phyloP scores from a whole-genome alignment of 92 coral and sea anemone species.

The Metridium senile region DNA sequence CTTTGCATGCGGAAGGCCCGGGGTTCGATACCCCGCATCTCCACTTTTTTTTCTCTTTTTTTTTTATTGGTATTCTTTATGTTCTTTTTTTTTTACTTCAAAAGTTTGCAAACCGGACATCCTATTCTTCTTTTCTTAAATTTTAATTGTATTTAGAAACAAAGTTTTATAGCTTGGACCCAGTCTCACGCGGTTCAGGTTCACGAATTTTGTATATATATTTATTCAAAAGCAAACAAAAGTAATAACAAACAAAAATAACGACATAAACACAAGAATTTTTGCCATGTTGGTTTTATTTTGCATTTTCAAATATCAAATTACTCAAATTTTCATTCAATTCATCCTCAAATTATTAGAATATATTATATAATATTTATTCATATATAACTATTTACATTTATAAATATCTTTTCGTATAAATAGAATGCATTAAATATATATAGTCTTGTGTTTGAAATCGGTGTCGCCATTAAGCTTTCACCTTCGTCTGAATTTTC shows the following conservation, averaged over 20 bases:
- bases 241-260: too few relatives aligned
- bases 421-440: slow-evolving; percentile 5
- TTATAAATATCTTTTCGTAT: slow-evolving; percentile 1
- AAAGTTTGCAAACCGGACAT: background rate
- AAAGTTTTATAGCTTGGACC: too few relatives aligned
- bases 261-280: too few relatives aligned
- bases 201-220: too few relatives aligned
- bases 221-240: too few relatives aligned
- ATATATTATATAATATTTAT: background rate
- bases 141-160: background rate
- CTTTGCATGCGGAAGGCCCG: slow-evolving; percentile 93
- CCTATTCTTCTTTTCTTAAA: background rate
- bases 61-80: background rate
- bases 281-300: background rate
- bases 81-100: background rate
- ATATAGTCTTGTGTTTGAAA: background rate
- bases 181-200: too few relatives aligned
- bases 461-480: background rate
- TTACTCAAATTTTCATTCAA: background rate
- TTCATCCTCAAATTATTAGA: background rate
- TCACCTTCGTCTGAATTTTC: background rate
- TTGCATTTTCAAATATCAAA: background rate
- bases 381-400: background rate
- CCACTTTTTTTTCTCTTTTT: slow-evolving; percentile 25
- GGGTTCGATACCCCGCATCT: slow-evolving; percentile 79